Percentiles rank a stretch among this genome's conserved stretches.
Evolutionary conservation across 2,113 vertebrate genomes (phyloP).

Genomic region (Pseudonaja textilis): DNA sequence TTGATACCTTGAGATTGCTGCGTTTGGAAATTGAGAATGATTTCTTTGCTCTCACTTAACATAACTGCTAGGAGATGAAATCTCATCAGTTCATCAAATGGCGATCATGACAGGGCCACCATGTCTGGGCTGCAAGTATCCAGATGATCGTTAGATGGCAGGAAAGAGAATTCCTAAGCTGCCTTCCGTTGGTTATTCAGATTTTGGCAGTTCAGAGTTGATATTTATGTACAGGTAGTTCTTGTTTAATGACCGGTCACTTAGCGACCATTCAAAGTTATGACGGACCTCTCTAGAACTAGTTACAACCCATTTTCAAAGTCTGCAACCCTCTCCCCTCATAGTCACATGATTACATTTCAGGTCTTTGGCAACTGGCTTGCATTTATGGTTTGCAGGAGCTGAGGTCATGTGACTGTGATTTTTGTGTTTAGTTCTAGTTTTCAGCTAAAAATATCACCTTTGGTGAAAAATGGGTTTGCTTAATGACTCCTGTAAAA

Average conservation of each 20-base stretch:
- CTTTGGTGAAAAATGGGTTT: not conserved
- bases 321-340: not conserved
- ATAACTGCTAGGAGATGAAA: not conserved
- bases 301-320: not conserved
- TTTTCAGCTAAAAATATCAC: not conserved
- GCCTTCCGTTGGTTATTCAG: not conserved
- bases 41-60: not conserved
- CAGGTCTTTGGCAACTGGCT: not conserved
- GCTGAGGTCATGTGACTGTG: not conserved
- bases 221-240: not conserved
- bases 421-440: not conserved
- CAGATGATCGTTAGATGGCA: not conserved
- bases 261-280: not conserved
- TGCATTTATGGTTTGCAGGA: not conserved
- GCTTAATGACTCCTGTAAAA: not conserved
- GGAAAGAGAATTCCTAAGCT: not conserved
- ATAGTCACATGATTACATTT: not conserved
- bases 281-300: not conserved
- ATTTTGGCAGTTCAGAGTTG: not conserved
- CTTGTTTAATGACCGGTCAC: not conserved
- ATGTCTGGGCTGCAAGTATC: not conserved
- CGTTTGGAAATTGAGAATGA: not conserved
- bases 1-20: not conserved
- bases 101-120: not conserved
- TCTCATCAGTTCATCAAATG: not conserved